Conservation (phyloP, 2,888 invertebrate species). For the Drosophila mercatorum region DNA sequence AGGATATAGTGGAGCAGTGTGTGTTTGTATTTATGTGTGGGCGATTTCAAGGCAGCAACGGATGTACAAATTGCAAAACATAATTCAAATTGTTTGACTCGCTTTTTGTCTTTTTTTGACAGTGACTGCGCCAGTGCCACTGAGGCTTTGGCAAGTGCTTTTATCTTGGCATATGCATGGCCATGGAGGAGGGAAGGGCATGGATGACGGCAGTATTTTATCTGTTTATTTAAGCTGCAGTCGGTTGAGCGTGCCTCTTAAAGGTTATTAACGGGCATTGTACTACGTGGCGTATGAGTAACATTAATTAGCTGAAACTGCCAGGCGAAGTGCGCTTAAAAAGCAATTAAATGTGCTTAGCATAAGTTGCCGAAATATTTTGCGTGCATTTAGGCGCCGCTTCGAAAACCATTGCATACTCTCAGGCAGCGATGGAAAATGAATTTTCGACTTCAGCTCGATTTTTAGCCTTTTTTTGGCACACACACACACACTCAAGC, state of each 20-base stretch:
- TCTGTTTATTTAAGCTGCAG: conserved; percentile 33
- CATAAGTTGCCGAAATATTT: conserved; percentile 65
- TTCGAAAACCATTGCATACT: conserved; percentile 55
- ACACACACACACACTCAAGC: conserved; percentile 6
- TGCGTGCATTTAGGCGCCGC: conserved; percentile 53
- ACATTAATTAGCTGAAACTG: conserved; percentile 72
- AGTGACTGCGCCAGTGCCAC: conserved; percentile 70
- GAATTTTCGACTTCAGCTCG: conserved; percentile 34
- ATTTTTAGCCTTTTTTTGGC: conserved; percentile 35
- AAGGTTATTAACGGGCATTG: conserved; percentile 39
- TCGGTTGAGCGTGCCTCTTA: conserved; percentile 29
- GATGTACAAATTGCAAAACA: conserved; percentile 81
- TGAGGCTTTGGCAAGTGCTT: conserved; percentile 38
- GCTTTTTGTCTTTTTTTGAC: conserved; percentile 58
- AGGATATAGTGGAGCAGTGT: conserved; percentile 9
- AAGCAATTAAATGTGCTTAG: conserved; percentile 83
- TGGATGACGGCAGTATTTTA: conserved; percentile 21
- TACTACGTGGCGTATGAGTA: conserved; percentile 63
- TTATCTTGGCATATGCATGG: conserved; percentile 59
- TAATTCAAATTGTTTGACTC: conserved; percentile 82
- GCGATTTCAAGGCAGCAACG: conserved; percentile 62
- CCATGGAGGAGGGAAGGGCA: neutral
- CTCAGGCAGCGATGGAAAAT: conserved; percentile 45
- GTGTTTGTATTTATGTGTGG: conserved; percentile 37
- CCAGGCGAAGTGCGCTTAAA: conserved; percentile 77